Conservation (phyloP, 1,140 invertebrate species). For the Conus ventricosus region DNA sequence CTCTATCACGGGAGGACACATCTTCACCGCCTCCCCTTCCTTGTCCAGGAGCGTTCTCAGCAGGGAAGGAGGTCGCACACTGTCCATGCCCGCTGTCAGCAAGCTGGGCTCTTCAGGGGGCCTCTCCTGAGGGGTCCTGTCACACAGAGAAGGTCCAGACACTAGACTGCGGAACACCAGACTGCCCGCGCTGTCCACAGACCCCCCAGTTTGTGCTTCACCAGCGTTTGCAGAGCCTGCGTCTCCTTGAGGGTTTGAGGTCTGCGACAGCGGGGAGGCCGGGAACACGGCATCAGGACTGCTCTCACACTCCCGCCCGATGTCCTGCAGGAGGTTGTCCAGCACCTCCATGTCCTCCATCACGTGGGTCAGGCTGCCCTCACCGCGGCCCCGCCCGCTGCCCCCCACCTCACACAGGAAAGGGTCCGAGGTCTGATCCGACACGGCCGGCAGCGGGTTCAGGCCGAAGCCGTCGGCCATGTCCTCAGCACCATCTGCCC, state of each 20-base stretch:
- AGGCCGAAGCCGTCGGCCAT: neutral
- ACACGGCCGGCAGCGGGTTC: neutral
- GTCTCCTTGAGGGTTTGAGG: neutral
- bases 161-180: neutral
- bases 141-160: neutral
- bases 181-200: neutral
- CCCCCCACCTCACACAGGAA: neutral
- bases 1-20: neutral
- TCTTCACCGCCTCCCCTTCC: neutral
- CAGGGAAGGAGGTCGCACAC: neutral
- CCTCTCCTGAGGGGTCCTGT: neutral
- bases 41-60: constrained; percentile 30
- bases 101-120: neutral
- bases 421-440: constrained; percentile 3
- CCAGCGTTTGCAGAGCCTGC: neutral
- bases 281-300: neutral
- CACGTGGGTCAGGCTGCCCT: neutral
- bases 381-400: neutral
- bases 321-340: constrained; percentile 33
- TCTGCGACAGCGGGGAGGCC: neutral
- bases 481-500: neutral
- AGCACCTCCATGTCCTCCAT: constrained; percentile 40
- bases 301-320: neutral
- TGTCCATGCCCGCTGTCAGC: neutral
- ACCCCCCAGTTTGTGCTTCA: neutral